phyloP scores from a whole-genome alignment of 2,797 vertebrate species.

The Vultur gryphus region DNA sequence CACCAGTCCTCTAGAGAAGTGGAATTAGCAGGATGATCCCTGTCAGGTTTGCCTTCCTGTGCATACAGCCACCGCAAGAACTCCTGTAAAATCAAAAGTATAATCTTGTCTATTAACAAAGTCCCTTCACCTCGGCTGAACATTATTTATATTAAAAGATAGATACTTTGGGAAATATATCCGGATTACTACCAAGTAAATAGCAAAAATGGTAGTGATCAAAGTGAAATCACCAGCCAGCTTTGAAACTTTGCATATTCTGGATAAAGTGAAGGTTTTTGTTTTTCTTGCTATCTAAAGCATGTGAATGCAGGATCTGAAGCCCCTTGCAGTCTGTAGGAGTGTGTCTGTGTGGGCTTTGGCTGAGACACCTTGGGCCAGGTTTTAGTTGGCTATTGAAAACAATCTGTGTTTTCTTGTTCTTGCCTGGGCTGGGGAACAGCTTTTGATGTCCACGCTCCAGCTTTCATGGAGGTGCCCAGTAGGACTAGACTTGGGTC shows the following conservation, averaged over 20 bases:
- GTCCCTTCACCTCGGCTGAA: not conserved
- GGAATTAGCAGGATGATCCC: not conserved
- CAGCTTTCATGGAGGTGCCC: not conserved
- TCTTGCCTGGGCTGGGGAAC: not conserved
- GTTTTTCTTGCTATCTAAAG: not conserved
- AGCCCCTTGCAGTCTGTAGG: not conserved
- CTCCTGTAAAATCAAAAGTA: not conserved
- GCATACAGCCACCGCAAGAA: not conserved
- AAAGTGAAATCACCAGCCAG: not conserved
- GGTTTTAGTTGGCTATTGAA: not conserved
- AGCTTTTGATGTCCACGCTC: not conserved
- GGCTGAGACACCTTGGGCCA: not conserved
- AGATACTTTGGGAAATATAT: not conserved
- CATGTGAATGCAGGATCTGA: not conserved
- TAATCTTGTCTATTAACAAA: not conserved
- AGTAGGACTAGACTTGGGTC: not conserved
- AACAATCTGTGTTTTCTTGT: not conserved
- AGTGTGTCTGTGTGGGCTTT: not conserved
- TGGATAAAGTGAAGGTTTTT: not conserved
- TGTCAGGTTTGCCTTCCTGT: not conserved
- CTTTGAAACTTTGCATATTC: not conserved
- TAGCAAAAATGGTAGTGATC: not conserved
- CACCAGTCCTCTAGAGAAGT: not conserved
- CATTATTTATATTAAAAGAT: not conserved
- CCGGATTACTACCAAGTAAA: not conserved